These are phyloP conservation scores for Stegophylla sp. DNA, from an alignment of 2,888 invertebrate genomes.

Conservation along the genomic window DNA sequence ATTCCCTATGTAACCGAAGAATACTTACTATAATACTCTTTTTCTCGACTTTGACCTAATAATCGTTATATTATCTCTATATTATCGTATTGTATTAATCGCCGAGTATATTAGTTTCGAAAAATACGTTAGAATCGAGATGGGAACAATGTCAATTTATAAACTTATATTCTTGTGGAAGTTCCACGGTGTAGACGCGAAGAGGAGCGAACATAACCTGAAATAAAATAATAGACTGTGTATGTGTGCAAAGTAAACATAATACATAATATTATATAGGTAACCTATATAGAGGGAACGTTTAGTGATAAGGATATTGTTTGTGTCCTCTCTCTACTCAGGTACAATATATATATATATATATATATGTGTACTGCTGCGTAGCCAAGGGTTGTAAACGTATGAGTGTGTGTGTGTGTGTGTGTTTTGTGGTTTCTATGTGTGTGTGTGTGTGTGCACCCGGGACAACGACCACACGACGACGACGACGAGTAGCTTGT, in stretches of 20 bases:
- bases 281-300: neutral
- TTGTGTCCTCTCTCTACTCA: no score
- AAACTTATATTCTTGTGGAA: neutral
- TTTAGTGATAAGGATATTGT: conserved; percentile 24
- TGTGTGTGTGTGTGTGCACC: neutral
- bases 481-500: conserved; percentile 13
- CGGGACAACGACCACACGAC: neutral
- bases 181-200: no score
- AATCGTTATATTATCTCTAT: no score
- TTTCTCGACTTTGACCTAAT: no score
- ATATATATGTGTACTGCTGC: neutral
- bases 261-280: neutral
- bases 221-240: conserved; percentile 33
- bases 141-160: neutral
- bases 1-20: no score
- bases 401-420: neutral
- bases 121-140: conserved; percentile 5
- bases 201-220: neutral
- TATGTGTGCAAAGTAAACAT: neutral
- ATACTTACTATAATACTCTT: no score
- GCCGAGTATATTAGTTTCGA: no score
- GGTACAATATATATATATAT: no score
- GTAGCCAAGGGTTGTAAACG: conserved; percentile 29
- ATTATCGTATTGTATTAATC: no score
- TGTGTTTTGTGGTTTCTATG: neutral